A percentile compares a stretch with the other conserved stretches of the same genome.
Conservation (phyloP, 92 coral and sea anemone species). For the Blastomussa wellsi region DNA sequence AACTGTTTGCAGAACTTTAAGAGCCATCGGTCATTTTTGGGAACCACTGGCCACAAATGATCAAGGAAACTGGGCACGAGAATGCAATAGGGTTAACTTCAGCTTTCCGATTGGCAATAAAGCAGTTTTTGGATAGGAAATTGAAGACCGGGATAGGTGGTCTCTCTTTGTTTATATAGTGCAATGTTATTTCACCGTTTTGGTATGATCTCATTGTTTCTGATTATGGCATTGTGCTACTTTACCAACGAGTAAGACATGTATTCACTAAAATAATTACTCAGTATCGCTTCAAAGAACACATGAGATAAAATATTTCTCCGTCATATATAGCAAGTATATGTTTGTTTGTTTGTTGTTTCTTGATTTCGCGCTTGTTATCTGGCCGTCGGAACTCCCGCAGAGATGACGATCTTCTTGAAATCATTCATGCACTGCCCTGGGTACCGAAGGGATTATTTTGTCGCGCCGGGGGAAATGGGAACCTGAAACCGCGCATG, state of each 20-base stretch:
- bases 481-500: too few relatives aligned
- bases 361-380: not conserved
- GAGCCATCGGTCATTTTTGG: not conserved
- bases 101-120: not conserved
- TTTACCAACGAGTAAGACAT: not conserved
- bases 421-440: too few relatives aligned
- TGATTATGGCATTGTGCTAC: not conserved
- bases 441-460: too few relatives aligned
- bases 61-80: not conserved
- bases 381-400: not conserved
- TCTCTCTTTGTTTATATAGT: not conserved
- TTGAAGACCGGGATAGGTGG: not conserved
- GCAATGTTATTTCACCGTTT: not conserved
- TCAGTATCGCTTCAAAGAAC: not conserved
- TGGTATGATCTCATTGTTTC: not conserved
- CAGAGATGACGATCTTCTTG: not conserved
- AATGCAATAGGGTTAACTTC: not conserved
- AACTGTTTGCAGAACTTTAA: too few relatives aligned
- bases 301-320: not conserved
- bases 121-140: not conserved
- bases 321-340: not conserved
- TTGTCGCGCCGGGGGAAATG: too few relatives aligned
- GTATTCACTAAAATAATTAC: not conserved
- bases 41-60: not conserved
- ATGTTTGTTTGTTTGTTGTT: constrained; percentile 16